These are phyloP conservation scores for Leucozona laternaria DNA, from an alignment of 2,888 invertebrate species.

Conservation along the genomic window DNA sequence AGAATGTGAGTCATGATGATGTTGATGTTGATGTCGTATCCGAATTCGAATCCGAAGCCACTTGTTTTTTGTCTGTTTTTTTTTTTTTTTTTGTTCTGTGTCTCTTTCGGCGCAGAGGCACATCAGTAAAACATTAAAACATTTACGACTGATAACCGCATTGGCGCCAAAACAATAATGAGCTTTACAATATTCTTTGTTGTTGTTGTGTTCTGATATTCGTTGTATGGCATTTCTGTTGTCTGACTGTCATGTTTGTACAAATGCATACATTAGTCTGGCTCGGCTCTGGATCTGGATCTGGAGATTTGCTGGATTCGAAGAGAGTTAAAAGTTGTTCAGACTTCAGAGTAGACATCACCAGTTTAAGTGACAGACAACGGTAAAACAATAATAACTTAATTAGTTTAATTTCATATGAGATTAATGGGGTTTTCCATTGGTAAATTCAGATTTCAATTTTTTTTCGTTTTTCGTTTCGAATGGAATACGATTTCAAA, in stretches of 20 bases:
- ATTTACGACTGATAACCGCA: conserved; percentile 78
- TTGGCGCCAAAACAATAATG: conserved; percentile 78
- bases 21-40: conserved; percentile 48
- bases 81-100: background rate
- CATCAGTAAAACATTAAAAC: conserved; percentile 76
- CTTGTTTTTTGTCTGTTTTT: conserved; percentile 17
- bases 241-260: conserved; percentile 68
- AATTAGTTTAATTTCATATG: background rate
- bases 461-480: no score
- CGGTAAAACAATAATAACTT: conserved; percentile 1
- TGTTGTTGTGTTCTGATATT: conserved; percentile 37
- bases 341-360: background rate
- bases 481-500: no score
- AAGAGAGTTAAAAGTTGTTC: background rate
- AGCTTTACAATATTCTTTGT: conserved; percentile 65
- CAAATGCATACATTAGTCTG: conserved; percentile 74
- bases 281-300: no score
- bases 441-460: no score
- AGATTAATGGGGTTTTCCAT: no score
- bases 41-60: conserved; percentile 45
- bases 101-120: conserved; percentile 41
- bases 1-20: conserved; percentile 72
- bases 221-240: conserved; percentile 49
- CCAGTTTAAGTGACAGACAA: background rate
- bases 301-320: conserved; percentile 63